Conservation (phyloP, 2,888 invertebrate genomes). For the Plagiodera versicolora region DNA sequence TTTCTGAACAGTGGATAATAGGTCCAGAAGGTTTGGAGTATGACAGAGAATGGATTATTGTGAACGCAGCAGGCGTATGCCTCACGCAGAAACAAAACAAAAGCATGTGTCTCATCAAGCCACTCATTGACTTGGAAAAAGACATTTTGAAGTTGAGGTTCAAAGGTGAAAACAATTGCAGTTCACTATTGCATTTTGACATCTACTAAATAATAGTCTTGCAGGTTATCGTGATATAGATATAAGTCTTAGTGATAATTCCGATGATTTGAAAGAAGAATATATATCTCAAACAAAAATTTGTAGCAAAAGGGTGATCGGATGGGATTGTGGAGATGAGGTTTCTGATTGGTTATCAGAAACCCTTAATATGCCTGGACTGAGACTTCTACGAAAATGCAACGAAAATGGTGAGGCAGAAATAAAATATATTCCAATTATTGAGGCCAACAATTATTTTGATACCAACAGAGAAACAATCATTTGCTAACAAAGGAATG, state of each 20-base stretch:
- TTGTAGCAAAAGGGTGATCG: conserved; percentile 78
- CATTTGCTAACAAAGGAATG: conserved; percentile 83
- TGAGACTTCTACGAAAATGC: conserved; percentile 70
- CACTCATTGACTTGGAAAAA: conserved; percentile 66
- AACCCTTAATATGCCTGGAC: conserved; percentile 68
- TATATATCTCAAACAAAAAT: conserved; percentile 77
- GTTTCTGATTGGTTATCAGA: conserved; percentile 80
- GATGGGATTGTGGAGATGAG: conserved; percentile 81
- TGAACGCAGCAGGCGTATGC: conserved; percentile 77
- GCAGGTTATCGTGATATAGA: conserved; percentile 59
- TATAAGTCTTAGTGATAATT: conserved; percentile 57
- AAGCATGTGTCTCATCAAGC: conserved; percentile 76
- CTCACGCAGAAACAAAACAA: conserved; percentile 86
- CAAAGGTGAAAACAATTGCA: conserved; percentile 57
- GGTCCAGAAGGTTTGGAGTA: conserved; percentile 77
- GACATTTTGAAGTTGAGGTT: conserved; percentile 62
- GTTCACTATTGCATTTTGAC: background rate
- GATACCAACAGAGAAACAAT: conserved; percentile 45
- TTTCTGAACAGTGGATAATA: conserved; percentile 69
- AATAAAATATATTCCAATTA: no score
- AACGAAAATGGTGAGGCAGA: conserved; percentile 15
- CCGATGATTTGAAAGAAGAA: conserved; percentile 43
- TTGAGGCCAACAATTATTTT: no score
- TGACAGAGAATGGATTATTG: conserved; percentile 94
- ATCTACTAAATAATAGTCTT: conserved; percentile 25